Percentiles rank a stretch among this genome's conserved stretches.
Conservation (phyloP, 2,797 vertebrate species). For the Peromyscus attwateri region DNA sequence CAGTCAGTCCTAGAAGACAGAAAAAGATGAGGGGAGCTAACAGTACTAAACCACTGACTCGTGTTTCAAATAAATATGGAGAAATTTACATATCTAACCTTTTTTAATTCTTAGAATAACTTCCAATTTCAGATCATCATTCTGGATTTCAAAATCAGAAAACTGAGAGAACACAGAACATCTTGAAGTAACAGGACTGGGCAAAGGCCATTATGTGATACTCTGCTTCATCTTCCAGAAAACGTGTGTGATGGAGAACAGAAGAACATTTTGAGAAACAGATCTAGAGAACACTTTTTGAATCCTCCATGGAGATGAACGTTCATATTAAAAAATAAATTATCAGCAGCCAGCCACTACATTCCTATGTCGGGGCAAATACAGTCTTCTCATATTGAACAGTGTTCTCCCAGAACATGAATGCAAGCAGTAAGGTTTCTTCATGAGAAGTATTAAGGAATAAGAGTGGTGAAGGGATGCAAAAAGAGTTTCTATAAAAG, state of each 20-base stretch:
- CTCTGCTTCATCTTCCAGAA: background rate
- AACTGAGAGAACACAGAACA: background rate
- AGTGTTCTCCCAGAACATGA: background rate
- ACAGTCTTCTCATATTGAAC: background rate
- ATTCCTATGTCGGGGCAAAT: background rate
- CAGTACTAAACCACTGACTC: background rate
- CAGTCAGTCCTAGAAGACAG: background rate
- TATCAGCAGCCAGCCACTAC: background rate
- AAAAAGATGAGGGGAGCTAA: background rate
- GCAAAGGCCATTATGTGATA: background rate
- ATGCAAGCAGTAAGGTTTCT: background rate
- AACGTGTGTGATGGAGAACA: background rate
- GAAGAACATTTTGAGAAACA: background rate
- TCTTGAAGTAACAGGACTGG: background rate
- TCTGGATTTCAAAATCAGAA: background rate
- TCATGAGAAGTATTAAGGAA: background rate
- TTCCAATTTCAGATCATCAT: background rate
- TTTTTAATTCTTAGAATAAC: background rate
- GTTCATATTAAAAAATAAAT: conserved; percentile 3
- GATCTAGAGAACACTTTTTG: background rate
- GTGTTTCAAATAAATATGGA: background rate
- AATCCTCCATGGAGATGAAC: background rate
- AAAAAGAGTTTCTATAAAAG: background rate
- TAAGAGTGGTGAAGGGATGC: background rate
- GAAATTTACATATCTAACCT: background rate